Base-by-base conservation (phyloP, 2,888 invertebrate species). In the Onchidella celtica region DNA sequence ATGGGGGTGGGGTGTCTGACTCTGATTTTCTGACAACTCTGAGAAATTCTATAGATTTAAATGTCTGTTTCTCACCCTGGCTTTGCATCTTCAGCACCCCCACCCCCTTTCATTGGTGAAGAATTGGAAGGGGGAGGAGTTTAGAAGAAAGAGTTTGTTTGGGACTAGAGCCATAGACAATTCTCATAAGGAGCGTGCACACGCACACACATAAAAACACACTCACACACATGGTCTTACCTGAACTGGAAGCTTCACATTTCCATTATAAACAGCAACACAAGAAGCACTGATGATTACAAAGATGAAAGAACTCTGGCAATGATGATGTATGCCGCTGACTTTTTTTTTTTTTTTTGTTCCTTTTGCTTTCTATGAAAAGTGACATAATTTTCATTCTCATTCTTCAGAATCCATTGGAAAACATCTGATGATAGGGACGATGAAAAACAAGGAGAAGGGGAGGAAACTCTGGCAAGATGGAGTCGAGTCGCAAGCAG, bases 401-500 rank as follows among this genome's bases (percentile, higher is more conserved):
- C 24, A 2, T 38, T 40, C 40, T 1, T 1, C 69, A 69, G 69
- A 69, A 69, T 69, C 69, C 40, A 69, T 40, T 69, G 24, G 38
- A 38, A 11, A 2, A 21, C 14, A 27, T 38, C 69, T 4, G 40
- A 69, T 40, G 40, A 69, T 27, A n/a, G 40, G 9, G 27, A 21
- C 24, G 69, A 40, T 69, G 36, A 24, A 66, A 69, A 40, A 40
- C n/a, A n/a, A 40, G 6, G 40, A n/a, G 40, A 34, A n/a, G 40
- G 40, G 40, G 29, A 65, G 32, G 24, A 32, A 27, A 65, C 14
- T 27, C 65, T 65, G 38, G 69, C 69, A 69, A 69, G 69, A 69
- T 69, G 69, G 69, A 69, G 69, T 36, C 69, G 38, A 3, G 69
- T n/a, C 69, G 34, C 34, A 40, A 69, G 69, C 69, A 69, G 40